Percentiles rank a stretch among this genome's conserved stretches.
These are phyloP conservation scores for Solenopsis invicta DNA, from an alignment of 1,140 invertebrate species.

Conservation along the genomic window DNA sequence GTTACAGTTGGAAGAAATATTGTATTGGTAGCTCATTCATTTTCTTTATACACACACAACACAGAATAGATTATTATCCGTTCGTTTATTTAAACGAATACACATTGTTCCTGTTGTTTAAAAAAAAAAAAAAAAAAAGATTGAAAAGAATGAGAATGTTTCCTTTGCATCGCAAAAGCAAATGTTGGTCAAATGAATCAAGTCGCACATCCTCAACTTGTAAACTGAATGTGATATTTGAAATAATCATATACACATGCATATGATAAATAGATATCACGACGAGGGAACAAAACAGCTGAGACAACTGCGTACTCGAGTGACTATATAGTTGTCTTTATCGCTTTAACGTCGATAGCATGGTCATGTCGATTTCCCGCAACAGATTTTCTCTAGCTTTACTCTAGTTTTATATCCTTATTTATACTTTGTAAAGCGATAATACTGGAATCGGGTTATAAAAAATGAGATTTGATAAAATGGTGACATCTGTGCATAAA, in stretches of 20 bases:
- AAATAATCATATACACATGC: not conserved
- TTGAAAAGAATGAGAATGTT: not conserved
- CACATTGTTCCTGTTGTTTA: not conserved
- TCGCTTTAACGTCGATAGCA: not conserved
- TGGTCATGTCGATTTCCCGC: not conserved
- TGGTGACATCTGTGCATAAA: not conserved
- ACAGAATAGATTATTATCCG: too few species aligned
- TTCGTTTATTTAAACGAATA: too few species aligned
- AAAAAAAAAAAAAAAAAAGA: too few species aligned
- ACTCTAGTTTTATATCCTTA: slow-evolving; percentile 9
- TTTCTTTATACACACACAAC: too few species aligned
- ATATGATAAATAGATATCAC: not conserved
- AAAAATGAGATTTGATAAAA: slow-evolving; percentile 38
- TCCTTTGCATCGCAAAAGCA: not conserved
- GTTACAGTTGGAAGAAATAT: too few species aligned
- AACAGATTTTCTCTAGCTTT: not conserved
- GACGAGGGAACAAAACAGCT: not conserved
- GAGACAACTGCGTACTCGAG: slow-evolving; percentile 4
- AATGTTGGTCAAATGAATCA: not conserved
- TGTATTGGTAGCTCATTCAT: too few species aligned
- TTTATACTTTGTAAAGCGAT: slow-evolving; percentile 17
- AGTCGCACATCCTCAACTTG: not conserved
- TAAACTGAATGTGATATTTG: not conserved
- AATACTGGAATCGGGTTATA: slow-evolving; percentile 22
- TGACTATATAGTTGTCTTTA: not conserved